Evolutionary conservation across 1,140 invertebrate genomes (phyloP), one percentile per base, ranked within the genome.

Genomic region (Drosophila tristis): DNA sequence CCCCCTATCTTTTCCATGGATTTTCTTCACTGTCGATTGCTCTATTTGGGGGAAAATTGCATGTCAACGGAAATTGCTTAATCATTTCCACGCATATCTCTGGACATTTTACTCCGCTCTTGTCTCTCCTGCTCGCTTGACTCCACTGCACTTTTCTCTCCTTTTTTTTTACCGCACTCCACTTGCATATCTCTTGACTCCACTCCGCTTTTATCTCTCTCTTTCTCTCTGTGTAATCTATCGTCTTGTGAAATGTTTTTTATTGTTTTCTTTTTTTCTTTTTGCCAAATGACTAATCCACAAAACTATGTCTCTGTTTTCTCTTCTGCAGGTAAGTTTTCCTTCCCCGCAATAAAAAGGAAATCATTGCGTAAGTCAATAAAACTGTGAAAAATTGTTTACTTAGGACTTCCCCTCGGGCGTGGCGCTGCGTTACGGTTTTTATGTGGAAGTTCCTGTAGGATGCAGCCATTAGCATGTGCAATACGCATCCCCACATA

Each of bases 281-380:
- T 67, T 60, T 45, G 39, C 49, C 49, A 63, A 15, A 55, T 73
- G 84, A 89, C 78, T 78, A 86, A 85, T 86, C 39, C 59, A 25
- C 13, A 5, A 63, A 56, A 60, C 51, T 77, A 47, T 61, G 16
- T 43, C 26, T 13, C 20, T 20, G 20, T 81, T 77, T 15, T 56
- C 25, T 75, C 43, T 58, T 61, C 63, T 70, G 42, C 78, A 87
- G 82, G 82, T 87, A 87, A 79, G 78, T 87, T 70, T 42, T 49
- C 16, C 26, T 20, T 62, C 56, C 9, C 20, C 26, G 2, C 23
- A 25, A 51, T 23, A 45, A 60, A 29, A 72, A 76, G 79, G 84
- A 87, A 89, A 80, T 89, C 76, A 68, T 89, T 89, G 79, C 72
- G 84, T 89, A 89, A 89, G 76, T 89, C 85, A 90, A 85, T 84